A percentile compares a stretch with the other conserved stretches of the same genome.
Conservation (phyloP, 1,140 invertebrate genomes). For the Hermetia illucens region DNA sequence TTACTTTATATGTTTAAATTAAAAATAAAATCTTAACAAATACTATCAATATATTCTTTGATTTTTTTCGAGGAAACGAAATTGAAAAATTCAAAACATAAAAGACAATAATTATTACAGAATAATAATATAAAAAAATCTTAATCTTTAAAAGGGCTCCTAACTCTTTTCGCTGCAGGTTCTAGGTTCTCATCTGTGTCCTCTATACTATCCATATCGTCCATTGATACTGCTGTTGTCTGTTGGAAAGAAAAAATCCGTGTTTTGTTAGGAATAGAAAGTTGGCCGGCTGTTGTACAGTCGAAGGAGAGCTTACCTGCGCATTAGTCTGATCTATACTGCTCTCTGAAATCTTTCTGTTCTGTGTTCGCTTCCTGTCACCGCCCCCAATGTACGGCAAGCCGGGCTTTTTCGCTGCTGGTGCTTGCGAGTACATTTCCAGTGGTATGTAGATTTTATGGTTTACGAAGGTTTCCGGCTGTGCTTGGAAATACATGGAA, state of each 20-base stretch:
- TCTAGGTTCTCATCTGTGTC: slow-evolving; percentile 1
- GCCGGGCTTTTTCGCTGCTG: neutral
- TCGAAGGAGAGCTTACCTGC: neutral
- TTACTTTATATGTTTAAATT: too few relatives aligned
- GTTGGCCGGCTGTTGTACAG: too few relatives aligned
- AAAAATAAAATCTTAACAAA: neutral
- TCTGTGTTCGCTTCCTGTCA: neutral
- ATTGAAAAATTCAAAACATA: too few relatives aligned
- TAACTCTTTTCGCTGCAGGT: neutral
- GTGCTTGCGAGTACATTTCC: slow-evolving; percentile 29
- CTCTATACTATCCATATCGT: neutral
- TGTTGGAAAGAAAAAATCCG: too few relatives aligned
- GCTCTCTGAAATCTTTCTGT: neutral
- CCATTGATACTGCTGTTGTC: neutral
- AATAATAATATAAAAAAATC: too few relatives aligned
- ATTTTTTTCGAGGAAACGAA: neutral
- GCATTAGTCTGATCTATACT: neutral
- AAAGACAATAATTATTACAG: too few relatives aligned
- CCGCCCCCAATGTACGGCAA: neutral
- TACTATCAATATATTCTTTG: neutral
- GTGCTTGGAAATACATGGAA: slow-evolving; percentile 69
- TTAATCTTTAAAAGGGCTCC: neutral
- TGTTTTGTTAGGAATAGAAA: too few relatives aligned
- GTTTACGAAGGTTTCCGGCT: slow-evolving; percentile 55
- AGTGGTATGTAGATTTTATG: slow-evolving; percentile 51